Evolutionary conservation across 2,888 invertebrate genomes (phyloP).

Genomic region (Andrena praecox): DNA sequence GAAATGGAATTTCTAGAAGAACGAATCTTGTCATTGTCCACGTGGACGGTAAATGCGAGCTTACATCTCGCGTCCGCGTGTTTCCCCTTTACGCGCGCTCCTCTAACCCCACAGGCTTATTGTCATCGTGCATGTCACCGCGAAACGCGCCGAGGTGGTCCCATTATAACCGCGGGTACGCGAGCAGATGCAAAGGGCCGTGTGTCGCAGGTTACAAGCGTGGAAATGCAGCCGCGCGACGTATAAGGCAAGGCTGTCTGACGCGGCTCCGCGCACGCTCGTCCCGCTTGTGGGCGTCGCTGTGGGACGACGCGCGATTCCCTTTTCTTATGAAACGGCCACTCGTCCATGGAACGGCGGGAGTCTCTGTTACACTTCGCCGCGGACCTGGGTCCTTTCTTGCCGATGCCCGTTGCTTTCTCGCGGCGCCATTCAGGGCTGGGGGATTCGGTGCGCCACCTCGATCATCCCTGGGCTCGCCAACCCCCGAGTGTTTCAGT

Average conservation of each 20-base stretch:
- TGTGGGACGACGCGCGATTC: constrained; percentile 59
- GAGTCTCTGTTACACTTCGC: constrained; percentile 19
- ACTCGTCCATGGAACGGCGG: background rate
- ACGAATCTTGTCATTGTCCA: background rate
- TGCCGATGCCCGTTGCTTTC: background rate
- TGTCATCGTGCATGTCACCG: constrained; percentile 44
- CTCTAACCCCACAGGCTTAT: background rate
- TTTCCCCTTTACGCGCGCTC: background rate
- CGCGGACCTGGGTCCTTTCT: constrained; percentile 11
- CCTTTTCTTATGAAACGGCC: constrained; percentile 48
- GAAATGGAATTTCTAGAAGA: too few species aligned
- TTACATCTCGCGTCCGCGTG: background rate
- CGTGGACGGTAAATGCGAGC: background rate
- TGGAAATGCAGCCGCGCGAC: constrained; percentile 62
- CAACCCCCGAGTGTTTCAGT: background rate
- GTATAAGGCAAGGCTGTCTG: constrained; percentile 64
- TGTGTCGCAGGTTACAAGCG: constrained; percentile 61
- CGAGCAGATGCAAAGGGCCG: constrained; percentile 58
- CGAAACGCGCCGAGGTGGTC: constrained; percentile 64
- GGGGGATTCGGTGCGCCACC: background rate
- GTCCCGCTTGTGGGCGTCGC: constrained; percentile 55
- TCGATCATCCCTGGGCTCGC: background rate
- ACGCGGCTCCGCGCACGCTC: constrained; percentile 26
- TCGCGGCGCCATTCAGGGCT: background rate
- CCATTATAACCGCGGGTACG: constrained; percentile 61